Base-by-base conservation (phyloP, 2,888 invertebrate genomes). In the Mimumesa dahlbomi region DNA sequence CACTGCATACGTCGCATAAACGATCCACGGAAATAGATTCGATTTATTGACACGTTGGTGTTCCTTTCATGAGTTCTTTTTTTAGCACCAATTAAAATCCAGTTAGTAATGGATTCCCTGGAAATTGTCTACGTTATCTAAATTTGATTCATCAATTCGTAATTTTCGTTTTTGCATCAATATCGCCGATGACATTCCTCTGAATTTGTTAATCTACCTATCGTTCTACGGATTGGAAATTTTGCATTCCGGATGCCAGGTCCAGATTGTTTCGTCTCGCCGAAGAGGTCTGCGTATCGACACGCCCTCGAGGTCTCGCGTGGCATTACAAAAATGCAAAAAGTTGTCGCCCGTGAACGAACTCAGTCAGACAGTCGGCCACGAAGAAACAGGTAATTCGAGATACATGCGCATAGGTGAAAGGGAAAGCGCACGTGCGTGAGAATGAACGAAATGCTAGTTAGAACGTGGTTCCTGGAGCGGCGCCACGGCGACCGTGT, bases 341-440 rank as follows among this genome's bases (percentile, higher is more conserved):
- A 70, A 77, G 59, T 63, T 66, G 66, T 59, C 50, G 69, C 56
- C 73, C 66, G 63, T 73, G 73, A 75, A 40, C 46, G 19, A 34
- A 46, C 56, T 11, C 22, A 42, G n/a, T 11, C 22, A 42, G n/a
- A 21, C n/a, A 7, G 36, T 14, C 38, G 9, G 38, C 56, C 34
- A 40, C 54, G 16, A 40, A 22, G 31, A 42, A 63, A 69, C 70
- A 59, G 59, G 53, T 61, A 70, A 66, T 63, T 46, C 57, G 16
- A 38, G 45, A 59, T 13, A 45, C 22, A 61, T 16, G n/a, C 11
- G 16, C 43, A 42, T 34, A 46, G 56, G 77, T 77, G 77, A 77
- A 77, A 77, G 77, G 71, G 68, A 77, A 77, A 77, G 74, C 70
- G 25, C 22, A 21, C 49, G 61, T 46, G 48, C 40, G 3, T 42